These are phyloP conservation scores for Lerema accius DNA, from an alignment of 1,140 invertebrate genomes.

Conservation along the genomic window DNA sequence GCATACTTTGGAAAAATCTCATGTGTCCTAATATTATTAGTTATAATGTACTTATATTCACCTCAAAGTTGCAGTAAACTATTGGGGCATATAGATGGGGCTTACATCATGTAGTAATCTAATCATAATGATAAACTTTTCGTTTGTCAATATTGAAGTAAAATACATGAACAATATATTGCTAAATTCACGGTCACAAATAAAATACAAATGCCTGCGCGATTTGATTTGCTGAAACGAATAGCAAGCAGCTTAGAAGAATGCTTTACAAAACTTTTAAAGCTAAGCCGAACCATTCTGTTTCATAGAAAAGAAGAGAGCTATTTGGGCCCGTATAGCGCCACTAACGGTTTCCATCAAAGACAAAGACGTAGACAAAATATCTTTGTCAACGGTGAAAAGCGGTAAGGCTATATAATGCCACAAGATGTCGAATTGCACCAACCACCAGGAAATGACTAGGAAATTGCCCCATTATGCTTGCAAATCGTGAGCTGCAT, in stretches of 20 bases:
- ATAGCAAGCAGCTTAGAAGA: constrained; percentile 1
- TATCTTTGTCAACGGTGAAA: constrained; percentile 42
- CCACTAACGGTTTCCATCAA: constrained; percentile 32
- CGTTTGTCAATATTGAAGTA: no score
- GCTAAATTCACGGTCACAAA: no score
- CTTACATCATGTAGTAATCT: no score
- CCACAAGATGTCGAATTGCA: constrained; percentile 71
- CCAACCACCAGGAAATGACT: constrained; percentile 73
- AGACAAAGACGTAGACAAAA: constrained; percentile 42
- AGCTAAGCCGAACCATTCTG: constrained; percentile 10
- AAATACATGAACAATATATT: no score
- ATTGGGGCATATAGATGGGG: no score
- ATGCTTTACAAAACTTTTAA: constrained; percentile 8
- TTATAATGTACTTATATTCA: no score
- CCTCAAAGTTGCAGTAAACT: no score
- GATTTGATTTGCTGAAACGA: neutral
- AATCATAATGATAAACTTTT: no score
- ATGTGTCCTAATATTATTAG: no score
- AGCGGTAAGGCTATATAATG: constrained; percentile 42
- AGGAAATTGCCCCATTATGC: constrained; percentile 79
- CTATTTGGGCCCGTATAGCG: constrained; percentile 24
- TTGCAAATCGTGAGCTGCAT: constrained; percentile 77
- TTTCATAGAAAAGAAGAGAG: constrained; percentile 14
- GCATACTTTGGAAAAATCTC: no score
- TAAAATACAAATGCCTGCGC: no score